phyloP scores from a whole-genome alignment of 2,888 invertebrate genomes.

The Thumatha senex region DNA sequence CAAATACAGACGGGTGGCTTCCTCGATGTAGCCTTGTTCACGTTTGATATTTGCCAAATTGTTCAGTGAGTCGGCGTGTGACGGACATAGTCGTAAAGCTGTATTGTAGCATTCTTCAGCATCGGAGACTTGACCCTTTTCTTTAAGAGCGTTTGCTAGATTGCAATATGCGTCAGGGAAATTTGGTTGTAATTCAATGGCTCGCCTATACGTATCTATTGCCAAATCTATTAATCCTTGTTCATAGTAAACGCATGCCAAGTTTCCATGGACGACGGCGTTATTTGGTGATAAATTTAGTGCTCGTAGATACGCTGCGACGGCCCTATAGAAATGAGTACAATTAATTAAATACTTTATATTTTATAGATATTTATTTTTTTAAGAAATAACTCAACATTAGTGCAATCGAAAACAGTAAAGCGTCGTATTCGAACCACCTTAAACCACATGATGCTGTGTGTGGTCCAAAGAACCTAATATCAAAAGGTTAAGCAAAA shows the following conservation, averaged over 20 bases:
- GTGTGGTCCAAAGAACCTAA: no score
- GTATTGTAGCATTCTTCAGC: slow-evolving; percentile 99
- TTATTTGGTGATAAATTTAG: slow-evolving; percentile 98
- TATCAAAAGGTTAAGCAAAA: no score
- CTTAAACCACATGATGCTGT: no score
- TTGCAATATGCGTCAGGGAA: slow-evolving; percentile 99
- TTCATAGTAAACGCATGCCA: slow-evolving; percentile 99
- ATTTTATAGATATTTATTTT: no score
- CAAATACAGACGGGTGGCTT: slow-evolving; percentile 97
- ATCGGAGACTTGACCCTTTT: slow-evolving; percentile 97
- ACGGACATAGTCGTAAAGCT: slow-evolving; percentile 96
- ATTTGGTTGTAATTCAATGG: slow-evolving; percentile 99
- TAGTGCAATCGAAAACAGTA: no score
- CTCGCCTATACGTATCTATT: slow-evolving; percentile 98
- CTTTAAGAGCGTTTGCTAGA: slow-evolving; percentile 99
- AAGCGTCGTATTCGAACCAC: no score
- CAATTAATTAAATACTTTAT: background rate
- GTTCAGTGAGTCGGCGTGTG: slow-evolving; percentile 99
- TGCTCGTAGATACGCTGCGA: slow-evolving; percentile 98
- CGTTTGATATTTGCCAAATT: slow-evolving; percentile 99
- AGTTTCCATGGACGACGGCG: slow-evolving; percentile 99
- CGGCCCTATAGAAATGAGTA: slow-evolving; percentile 88
- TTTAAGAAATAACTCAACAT: no score
- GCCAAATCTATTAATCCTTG: slow-evolving; percentile 99
- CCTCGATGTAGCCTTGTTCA: slow-evolving; percentile 99